phyloP scores from a whole-genome alignment of 2,113 vertebrate genomes.

The Perognathus longimembris region DNA sequence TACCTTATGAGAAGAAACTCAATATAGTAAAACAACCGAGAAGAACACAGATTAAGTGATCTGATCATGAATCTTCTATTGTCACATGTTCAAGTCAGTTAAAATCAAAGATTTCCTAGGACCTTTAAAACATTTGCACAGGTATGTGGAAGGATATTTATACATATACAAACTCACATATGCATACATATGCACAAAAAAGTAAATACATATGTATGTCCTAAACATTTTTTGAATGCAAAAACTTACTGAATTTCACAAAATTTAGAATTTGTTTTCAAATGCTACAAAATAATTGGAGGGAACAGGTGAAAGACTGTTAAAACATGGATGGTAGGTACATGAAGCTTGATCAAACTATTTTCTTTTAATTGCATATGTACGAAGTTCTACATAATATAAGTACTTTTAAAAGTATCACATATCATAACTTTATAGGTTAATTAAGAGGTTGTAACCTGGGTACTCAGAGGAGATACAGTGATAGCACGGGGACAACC shows the following conservation, averaged over 20 bases:
- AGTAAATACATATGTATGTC: neutral
- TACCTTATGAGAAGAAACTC: neutral
- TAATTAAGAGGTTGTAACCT: slow-evolving; percentile 31
- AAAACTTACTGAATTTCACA: neutral
- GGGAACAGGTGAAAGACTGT: neutral
- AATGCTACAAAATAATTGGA: neutral
- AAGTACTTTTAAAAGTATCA: slow-evolving; percentile 17
- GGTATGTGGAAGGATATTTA: neutral
- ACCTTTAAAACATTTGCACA: neutral
- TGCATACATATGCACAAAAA: neutral
- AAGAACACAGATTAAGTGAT: slow-evolving; percentile 8
- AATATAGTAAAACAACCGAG: slow-evolving; percentile 39
- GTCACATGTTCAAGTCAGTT: neutral
- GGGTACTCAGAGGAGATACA: too few relatives aligned
- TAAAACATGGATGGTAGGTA: slow-evolving; percentile 2
- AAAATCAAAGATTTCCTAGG: slow-evolving; percentile 8
- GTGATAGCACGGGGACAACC: too few relatives aligned
- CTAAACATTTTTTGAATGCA: neutral
- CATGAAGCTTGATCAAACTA: neutral
- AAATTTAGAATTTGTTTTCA: slow-evolving; percentile 26
- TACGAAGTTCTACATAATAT: slow-evolving; percentile 3
- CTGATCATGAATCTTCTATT: neutral
- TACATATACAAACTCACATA: neutral
- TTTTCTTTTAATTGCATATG: neutral
- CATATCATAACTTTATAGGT: neutral